These are phyloP conservation scores for Melanogrammus aeglefinus DNA, from an alignment of 2,797 vertebrate genomes.

Conservation along the genomic window DNA sequence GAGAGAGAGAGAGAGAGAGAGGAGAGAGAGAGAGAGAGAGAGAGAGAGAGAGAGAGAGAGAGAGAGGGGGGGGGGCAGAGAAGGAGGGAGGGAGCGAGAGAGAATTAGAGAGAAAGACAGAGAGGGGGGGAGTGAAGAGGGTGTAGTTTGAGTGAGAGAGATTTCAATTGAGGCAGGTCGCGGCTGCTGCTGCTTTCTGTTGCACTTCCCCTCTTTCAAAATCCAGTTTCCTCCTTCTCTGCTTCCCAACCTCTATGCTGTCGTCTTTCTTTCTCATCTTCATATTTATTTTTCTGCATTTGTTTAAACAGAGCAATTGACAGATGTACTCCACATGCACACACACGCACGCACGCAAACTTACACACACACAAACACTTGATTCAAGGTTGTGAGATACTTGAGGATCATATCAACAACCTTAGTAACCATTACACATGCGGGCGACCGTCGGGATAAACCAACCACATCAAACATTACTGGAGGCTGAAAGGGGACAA, in stretches of 20 bases:
- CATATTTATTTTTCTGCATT: neutral
- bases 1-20: slow-evolving; percentile 10
- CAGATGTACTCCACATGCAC: slow-evolving; percentile 26
- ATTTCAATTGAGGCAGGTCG: neutral
- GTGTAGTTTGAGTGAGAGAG: neutral
- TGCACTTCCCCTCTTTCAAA: neutral
- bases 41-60: no score
- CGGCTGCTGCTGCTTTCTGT: neutral
- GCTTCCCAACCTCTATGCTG: neutral
- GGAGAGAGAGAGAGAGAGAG: slow-evolving; percentile 29
- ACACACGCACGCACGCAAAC: slow-evolving; percentile 27
- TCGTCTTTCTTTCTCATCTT: neutral
- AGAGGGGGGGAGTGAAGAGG: neutral
- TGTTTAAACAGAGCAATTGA: neutral
- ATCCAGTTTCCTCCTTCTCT: neutral
- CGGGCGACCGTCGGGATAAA: slow-evolving; percentile 51
- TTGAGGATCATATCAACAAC: slow-evolving; percentile 42
- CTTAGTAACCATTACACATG: slow-evolving; percentile 41
- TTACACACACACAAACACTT: slow-evolving; percentile 10
- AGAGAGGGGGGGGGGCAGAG: no score
- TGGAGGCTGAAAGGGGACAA: slow-evolving; percentile 30
- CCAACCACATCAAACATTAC: slow-evolving; percentile 33
- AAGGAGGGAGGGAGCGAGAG: neutral
- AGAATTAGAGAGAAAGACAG: slow-evolving; percentile 27
- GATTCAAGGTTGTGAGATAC: slow-evolving; percentile 6